These are phyloP conservation scores for Diogma glabrata DNA, from an alignment of 2,888 invertebrate genomes.

Conservation along the genomic window DNA sequence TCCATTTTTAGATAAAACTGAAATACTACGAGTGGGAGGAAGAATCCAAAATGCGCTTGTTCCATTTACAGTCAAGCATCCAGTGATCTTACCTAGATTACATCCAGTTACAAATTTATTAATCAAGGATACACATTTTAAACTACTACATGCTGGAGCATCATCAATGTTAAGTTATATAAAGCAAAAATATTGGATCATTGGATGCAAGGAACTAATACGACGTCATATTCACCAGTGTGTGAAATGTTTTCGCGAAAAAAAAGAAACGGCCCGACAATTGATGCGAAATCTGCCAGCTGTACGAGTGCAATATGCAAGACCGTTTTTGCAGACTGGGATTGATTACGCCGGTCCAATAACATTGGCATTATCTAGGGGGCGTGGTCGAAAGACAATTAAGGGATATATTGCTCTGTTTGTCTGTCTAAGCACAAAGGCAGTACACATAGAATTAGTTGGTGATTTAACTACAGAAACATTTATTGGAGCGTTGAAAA, in stretches of 20 bases:
- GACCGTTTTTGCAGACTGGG: slow-evolving; percentile 17
- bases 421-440: slow-evolving; percentile 21
- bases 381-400: slow-evolving; percentile 16
- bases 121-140: slow-evolving; percentile 10
- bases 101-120: slow-evolving; percentile 12
- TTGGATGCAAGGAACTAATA: slow-evolving; percentile 11
- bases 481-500: slow-evolving; percentile 21
- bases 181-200: slow-evolving; percentile 19
- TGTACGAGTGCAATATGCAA: slow-evolving; percentile 1
- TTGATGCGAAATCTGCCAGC: slow-evolving; percentile 22
- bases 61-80: slow-evolving; percentile 17
- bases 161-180: slow-evolving; percentile 16
- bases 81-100: slow-evolving; percentile 20
- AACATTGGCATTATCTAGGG: slow-evolving; percentile 13
- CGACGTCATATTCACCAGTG: slow-evolving; percentile 13
- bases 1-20: slow-evolving; percentile 18
- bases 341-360: slow-evolving; percentile 20
- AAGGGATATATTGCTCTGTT: slow-evolving; percentile 24
- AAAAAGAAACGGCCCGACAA: slow-evolving; percentile 7
- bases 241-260: slow-evolving; percentile 11
- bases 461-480: slow-evolving; percentile 18
- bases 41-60: slow-evolving; percentile 17
- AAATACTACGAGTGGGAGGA: slow-evolving; percentile 22
- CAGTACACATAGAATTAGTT: slow-evolving; percentile 17
- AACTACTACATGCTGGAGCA: slow-evolving; percentile 17